Evolutionary conservation across 1,140 invertebrate species (phyloP), one percentile per base, ranked within the genome.

Genomic region (Agrilus planipennis): DNA sequence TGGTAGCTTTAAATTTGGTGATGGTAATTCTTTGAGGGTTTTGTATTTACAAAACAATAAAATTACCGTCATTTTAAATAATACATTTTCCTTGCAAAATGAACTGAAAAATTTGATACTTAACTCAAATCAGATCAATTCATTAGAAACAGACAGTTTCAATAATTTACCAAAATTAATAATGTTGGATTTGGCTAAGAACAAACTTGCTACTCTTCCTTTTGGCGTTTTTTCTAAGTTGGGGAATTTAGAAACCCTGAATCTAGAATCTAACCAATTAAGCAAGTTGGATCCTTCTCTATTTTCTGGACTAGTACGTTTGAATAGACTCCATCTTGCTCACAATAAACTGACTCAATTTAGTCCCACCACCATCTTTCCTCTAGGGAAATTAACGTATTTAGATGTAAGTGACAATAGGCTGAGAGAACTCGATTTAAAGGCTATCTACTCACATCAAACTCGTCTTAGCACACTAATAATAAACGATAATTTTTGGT

Each of bases 401-500:
- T 21, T 36, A 14, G 34, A 36, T 23, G 17, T 36, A n/a, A 21
- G 3, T 36, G 18, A 36, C n/a, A 36, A 3, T 12, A 36, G 17
- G 17, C 34, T 36, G 6, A 20, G 23, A n/a, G 21, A 36, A 3
- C 4, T 36, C 4, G 23, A 36, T 23, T 36, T 36, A 22, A 2
- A 4, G 23, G 2, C 9, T 10, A 36, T 36, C 4, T 22, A 21
- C 2, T 4, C 20, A 22, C 18, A 36, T 36, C 34, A 36, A 9
- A n/a, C 6, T 12, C 14, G 17, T 21, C 14, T 36, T 9, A 3
- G 14, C 4, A n/a, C 17, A 4, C 14, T 36, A 4, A 14, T 21
- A 4, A 36, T 36, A n/a, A 36, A 36, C 23, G 34, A 36, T 36
- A 36, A 36, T 15, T 36, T 36, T 22, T 36, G 34, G 34, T 21